Evolutionary conservation across 2,113 vertebrate genomes (phyloP), one percentile per base, ranked within the genome.

Genomic region (Coptodon rendalli): DNA sequence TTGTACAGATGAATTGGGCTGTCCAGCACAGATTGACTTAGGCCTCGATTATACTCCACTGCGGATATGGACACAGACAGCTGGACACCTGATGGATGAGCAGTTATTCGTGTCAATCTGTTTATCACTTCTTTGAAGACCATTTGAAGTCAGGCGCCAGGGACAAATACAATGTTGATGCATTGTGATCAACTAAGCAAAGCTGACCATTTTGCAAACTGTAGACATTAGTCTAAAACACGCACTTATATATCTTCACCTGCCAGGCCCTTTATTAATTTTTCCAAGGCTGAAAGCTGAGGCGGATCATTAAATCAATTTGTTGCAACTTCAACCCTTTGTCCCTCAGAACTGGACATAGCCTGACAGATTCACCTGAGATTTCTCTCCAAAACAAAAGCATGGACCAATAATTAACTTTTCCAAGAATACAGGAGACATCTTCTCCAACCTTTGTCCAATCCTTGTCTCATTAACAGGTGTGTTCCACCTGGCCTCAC

Each of bases 241-340:
- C 8, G 19, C 12, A 43, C 12, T 13, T 43, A 45, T 14, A 14
- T 14, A 53, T n/a, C 7, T 19, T 19, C 19, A 53, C 19, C 4
- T 31, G 16, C 43, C 43, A 17, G 16, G 14, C 4, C 9, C 40
- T 19, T 17, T 29, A 19, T 40, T 7, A 27, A 29, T 48, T 76
- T 16, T 19, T 76, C 17, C 45, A 50, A 31, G 22, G 9, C 73
- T 50, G 27, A 78, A 34, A 78, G 27, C 11, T 7, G 11, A 73
- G 34, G n/a, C 7, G 2, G 2, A 80, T 68, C 19, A 6, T 27
- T 27, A 27, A 6, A 82, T 96, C 19, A 38, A 27, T 50, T 93
- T 95, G 95, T 96, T 97, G 95, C 95, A 97, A 96, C 96, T 95
- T 97, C 95, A 96, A 93, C 96, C 43, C 5, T 87, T 94, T 45